phyloP scores from a whole-genome alignment of 2,797 vertebrate genomes.

The Onychomys torridus region DNA sequence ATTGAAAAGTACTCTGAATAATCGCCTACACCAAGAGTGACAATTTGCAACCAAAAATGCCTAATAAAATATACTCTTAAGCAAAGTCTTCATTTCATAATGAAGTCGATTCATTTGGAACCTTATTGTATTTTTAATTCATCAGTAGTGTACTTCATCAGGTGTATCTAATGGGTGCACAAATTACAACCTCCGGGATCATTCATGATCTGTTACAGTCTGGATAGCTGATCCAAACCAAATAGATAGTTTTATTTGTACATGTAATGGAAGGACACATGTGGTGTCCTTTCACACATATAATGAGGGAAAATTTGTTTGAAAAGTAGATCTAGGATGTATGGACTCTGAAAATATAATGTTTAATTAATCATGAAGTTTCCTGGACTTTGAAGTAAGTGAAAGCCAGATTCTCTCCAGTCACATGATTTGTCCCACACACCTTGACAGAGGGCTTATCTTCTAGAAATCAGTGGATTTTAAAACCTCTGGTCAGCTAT shows the following conservation, averaged over 20 bases:
- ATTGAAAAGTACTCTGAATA: slow-evolving; percentile 16
- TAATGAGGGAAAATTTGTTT: slow-evolving; percentile 30
- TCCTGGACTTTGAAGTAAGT: slow-evolving; percentile 3
- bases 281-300: slow-evolving; percentile 62
- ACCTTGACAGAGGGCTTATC: slow-evolving; percentile 30
- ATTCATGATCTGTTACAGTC: neutral
- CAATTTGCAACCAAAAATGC: slow-evolving; percentile 80
- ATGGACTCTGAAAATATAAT: slow-evolving; percentile 57
- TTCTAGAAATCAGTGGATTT: slow-evolving; percentile 58
- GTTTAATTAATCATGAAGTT: neutral
- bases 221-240: slow-evolving; percentile 58
- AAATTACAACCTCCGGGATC: slow-evolving; percentile 41
- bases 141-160: slow-evolving; percentile 56
- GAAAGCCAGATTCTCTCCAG: slow-evolving; percentile 42
- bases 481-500: neutral
- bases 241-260: slow-evolving; percentile 63
- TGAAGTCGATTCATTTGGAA: slow-evolving; percentile 77
- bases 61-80: slow-evolving; percentile 82
- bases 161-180: slow-evolving; percentile 34
- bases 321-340: slow-evolving; percentile 45
- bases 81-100: slow-evolving; percentile 82
- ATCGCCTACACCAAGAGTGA: slow-evolving; percentile 76
- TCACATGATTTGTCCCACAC: slow-evolving; percentile 51
- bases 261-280: slow-evolving; percentile 72
- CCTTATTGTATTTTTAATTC: slow-evolving; percentile 78